Conservation (phyloP, 2,888 invertebrate genomes). For the Lycocerus yunnanus region DNA sequence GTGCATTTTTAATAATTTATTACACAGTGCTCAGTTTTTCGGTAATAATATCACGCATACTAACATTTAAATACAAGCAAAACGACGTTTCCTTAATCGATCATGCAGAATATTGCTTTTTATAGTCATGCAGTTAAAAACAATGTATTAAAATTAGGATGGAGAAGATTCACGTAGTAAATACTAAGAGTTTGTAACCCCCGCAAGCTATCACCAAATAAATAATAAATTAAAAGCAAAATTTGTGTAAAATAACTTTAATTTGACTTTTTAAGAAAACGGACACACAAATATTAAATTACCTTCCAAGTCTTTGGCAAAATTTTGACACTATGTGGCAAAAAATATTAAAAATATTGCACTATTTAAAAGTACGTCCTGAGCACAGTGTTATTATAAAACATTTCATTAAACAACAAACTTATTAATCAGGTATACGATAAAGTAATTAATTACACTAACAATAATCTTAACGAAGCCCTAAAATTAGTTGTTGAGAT, state of each 20-base stretch:
- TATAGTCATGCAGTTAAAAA: neutral
- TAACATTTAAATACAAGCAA: neutral
- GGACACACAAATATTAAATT: neutral
- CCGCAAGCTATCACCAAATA: neutral
- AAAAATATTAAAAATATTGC: neutral
- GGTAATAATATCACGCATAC: neutral
- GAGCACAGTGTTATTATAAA: neutral
- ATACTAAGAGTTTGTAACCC: neutral
- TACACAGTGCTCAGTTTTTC: neutral
- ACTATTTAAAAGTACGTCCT: neutral
- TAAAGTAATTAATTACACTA: neutral
- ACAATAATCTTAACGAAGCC: neutral
- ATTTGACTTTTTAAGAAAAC: neutral
- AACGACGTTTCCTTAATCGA: neutral
- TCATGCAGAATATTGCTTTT: neutral
- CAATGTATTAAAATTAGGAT: neutral
- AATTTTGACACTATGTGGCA: neutral
- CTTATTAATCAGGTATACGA: neutral
- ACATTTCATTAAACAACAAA: neutral
- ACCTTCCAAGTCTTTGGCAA: neutral
- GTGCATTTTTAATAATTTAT: neutral
- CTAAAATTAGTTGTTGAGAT: neutral
- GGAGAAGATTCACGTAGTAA: neutral
- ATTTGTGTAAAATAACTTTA: neutral
- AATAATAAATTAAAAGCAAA: neutral